Evolutionary conservation across 1,140 invertebrate species (phyloP), one percentile per base, ranked within the genome.

Genomic region (Epicauta chinensis): DNA sequence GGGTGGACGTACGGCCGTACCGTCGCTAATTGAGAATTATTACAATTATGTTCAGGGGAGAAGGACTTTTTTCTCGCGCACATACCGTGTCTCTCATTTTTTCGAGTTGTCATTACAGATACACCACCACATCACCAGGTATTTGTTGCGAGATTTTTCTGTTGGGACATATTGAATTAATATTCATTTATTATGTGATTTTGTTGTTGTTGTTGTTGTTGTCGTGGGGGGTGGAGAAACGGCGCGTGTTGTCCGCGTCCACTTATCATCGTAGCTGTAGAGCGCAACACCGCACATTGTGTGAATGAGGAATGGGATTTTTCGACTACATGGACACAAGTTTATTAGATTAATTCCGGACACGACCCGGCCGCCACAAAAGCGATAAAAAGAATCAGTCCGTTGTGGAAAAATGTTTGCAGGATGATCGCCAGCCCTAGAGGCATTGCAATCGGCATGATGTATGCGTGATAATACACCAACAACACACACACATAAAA

Each of bases 101-200:
- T 64, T 64, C 37, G 40, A 53, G 45, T 53, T 32, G 46, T 23
- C 23, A 23, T 23, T 7, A 23, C 23, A n/a, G n/a, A n/a, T n/a
- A n/a, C 23, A 23, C 23, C 23, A 23, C 23, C 23, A 23, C 7
- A 23, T 23, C 23, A 23, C 7, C 45, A 47, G 43, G 51, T 46
- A 53, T 53, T n/a, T 39, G 51, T 35, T 35, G 42, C 58, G 53
- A 56, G 45, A 65, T 63, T 62, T 65, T 63, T 58, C 63, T 62
- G 60, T 41, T 55, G 63, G 63, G 63, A 62, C 54, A 54, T 51
- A 65, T 65, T 57, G 60, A 59, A 62, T 65, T 65, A 62, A 65
- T 65, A 62, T 65, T 63, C 58, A 65, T 65, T 65, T 63, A 51
- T 54, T 51, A 50, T 32, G 56, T 50, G 56, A 60, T 60, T 60